phyloP scores from a whole-genome alignment of 2,113 vertebrate species.

The Entelurus aequoreus region DNA sequence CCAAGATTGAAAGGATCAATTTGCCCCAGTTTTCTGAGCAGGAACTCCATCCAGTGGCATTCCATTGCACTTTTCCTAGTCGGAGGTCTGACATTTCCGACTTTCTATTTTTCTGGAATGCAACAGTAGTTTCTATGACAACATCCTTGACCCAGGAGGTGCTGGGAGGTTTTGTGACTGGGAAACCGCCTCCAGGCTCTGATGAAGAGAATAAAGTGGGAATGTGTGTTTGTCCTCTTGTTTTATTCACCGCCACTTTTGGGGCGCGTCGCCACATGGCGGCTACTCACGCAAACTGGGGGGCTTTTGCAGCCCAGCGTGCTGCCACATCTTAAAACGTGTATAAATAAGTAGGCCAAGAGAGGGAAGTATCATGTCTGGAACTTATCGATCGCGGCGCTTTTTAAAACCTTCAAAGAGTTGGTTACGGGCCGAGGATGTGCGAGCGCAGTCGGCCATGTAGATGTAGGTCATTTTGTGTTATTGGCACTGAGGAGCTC shows the following conservation, averaged over 20 bases:
- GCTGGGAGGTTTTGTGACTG: constrained; percentile 27
- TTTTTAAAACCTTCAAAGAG: constrained; percentile 27
- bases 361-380: constrained; percentile 43
- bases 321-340: constrained; percentile 21
- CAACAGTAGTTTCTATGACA: constrained; percentile 37
- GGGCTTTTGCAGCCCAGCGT: neutral
- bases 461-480: constrained; percentile 56
- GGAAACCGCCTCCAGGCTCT: constrained; percentile 46
- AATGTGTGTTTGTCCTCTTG: constrained; percentile 29
- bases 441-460: constrained; percentile 26
- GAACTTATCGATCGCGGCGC: constrained; percentile 23
- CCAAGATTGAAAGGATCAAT: no score
- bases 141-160: constrained; percentile 45
- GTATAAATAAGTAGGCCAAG: constrained; percentile 40
- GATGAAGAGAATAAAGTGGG: constrained; percentile 30
- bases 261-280: constrained; percentile 32
- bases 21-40: neutral
- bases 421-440: constrained; percentile 36
- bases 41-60: neutral
- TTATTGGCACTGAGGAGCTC: constrained; percentile 34
- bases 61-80: neutral
- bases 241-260: constrained; percentile 42
- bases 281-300: constrained; percentile 18
- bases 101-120: neutral
- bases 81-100: neutral